These are phyloP conservation scores for Panzeria rudis DNA, from an alignment of 2,888 invertebrate genomes.

Conservation along the genomic window DNA sequence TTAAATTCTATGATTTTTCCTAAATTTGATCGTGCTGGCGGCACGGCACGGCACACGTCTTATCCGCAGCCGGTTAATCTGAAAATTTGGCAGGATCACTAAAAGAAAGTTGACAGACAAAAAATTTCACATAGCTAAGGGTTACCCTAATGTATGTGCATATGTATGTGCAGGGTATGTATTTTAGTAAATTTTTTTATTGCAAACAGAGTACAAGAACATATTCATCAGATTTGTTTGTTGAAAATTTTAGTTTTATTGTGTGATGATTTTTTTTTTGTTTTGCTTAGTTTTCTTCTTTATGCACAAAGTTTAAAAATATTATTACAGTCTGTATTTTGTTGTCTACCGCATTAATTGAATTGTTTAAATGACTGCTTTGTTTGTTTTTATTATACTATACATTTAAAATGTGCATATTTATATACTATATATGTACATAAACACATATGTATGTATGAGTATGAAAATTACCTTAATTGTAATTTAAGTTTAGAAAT, in stretches of 20 bases:
- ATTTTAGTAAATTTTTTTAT: background rate
- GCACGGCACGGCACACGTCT: no score
- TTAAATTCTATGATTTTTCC: no score
- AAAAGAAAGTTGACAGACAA: no score
- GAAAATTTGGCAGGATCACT: no score
- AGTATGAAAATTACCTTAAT: conserved; percentile 50
- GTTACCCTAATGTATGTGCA: background rate
- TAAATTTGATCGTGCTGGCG: no score
- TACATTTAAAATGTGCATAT: conserved; percentile 2
- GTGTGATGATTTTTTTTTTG: background rate
- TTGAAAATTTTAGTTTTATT: conserved; percentile 11
- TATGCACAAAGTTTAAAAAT: conserved; percentile 42
- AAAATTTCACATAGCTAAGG: no score
- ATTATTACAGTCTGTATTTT: conserved; percentile 40
- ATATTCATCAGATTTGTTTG: conserved; percentile 45
- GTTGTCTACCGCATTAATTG: conserved; percentile 53
- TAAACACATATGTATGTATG: background rate
- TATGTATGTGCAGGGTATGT: background rate
- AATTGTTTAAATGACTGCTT: conserved; percentile 50
- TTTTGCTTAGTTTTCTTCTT: conserved; percentile 1
- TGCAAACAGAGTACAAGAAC: conserved; percentile 24
- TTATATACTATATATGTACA: background rate
- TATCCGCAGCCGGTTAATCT: no score
- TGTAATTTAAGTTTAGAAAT: conserved; percentile 51
- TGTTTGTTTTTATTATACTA: conserved; percentile 11